These are phyloP conservation scores for Pachycephala philippinensis DNA, from an alignment of 2,113 vertebrate genomes.

Conservation along the genomic window DNA sequence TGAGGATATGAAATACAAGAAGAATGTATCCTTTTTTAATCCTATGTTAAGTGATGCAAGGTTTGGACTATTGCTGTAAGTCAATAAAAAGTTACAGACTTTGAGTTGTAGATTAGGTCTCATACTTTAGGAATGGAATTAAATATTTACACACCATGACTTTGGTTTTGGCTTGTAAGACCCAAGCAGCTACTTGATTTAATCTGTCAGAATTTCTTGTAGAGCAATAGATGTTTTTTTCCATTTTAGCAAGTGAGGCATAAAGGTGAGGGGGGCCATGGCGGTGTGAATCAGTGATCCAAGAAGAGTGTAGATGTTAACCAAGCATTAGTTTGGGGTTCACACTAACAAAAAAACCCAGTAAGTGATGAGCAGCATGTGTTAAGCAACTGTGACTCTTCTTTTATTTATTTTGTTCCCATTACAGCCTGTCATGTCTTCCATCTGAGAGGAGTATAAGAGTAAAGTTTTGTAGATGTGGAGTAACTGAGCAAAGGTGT, in stretches of 20 bases:
- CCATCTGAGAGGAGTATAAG: not conserved
- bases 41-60: not conserved
- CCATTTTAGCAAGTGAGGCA: not conserved
- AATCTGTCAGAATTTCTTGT: not conserved
- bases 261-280: not conserved
- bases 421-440: not conserved
- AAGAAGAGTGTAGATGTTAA: not conserved
- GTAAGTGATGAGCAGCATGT: not conserved
- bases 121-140: not conserved
- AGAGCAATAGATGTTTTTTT: not conserved
- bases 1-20: not conserved
- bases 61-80: not conserved
- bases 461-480: not conserved
- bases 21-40: not conserved
- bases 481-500: not conserved
- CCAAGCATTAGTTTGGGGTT: not conserved
- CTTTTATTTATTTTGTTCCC: not conserved
- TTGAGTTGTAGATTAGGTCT: not conserved
- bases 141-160: not conserved
- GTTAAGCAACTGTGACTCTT: not conserved
- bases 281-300: not conserved
- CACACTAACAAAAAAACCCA: not conserved
- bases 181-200: not conserved
- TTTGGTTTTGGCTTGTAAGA: not conserved
- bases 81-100: not conserved